Conservation (phyloP, 2,113 vertebrate species). For the Phrynocephalus versicolor region DNA sequence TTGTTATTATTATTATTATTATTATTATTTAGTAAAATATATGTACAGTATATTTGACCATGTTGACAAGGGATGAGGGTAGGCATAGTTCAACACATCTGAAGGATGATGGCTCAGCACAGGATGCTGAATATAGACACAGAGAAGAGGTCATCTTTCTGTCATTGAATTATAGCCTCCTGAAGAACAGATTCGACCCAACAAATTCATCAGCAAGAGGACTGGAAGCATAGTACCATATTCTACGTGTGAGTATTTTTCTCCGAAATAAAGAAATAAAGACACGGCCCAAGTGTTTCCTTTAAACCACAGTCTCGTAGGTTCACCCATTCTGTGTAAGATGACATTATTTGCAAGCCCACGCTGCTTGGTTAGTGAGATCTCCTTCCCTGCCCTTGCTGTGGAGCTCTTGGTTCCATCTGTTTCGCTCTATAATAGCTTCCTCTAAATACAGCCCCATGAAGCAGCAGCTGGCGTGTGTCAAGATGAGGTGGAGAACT, state of each 20-base stretch:
- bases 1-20: too few relatives aligned
- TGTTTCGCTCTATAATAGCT: neutral
- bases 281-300: neutral
- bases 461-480: neutral
- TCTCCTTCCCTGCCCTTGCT: too few relatives aligned
- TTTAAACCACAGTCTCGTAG: too few relatives aligned
- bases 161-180: neutral
- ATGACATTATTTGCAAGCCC: neutral
- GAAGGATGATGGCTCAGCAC: neutral
- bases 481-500: neutral
- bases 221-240: neutral
- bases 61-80: neutral
- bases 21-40: too few relatives aligned
- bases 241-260: neutral
- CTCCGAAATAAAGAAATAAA: neutral
- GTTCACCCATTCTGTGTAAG: too few relatives aligned
- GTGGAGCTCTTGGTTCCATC: neutral
- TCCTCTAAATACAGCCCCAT: neutral
- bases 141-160: neutral
- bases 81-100: neutral
- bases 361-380: too few relatives aligned
- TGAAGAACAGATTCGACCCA: neutral
- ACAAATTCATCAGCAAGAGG: neutral
- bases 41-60: neutral
- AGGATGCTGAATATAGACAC: neutral